Evolutionary conservation across 2,888 invertebrate genomes (phyloP).

Genomic region (Biston stratarius): DNA sequence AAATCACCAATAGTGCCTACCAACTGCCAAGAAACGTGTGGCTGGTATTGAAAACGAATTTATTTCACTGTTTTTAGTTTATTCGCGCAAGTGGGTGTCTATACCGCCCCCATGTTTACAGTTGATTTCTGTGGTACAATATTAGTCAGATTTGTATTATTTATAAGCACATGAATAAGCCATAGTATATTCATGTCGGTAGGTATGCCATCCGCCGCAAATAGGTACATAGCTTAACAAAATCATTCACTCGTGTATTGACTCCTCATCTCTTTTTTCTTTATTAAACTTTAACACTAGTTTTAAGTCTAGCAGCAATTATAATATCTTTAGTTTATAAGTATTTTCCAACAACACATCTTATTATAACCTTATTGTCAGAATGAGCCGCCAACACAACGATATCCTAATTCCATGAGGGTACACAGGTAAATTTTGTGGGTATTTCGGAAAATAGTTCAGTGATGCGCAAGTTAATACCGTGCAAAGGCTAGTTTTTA

Average conservation of each 20-base stretch:
- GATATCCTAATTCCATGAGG: neutral
- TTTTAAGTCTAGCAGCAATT: too few species aligned
- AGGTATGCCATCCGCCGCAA: too few species aligned
- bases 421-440: neutral
- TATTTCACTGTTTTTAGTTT: slow-evolving; percentile 21
- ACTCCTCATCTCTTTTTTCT: too few species aligned
- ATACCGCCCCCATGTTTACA: slow-evolving; percentile 27
- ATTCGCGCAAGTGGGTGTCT: slow-evolving; percentile 5
- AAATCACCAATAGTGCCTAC: neutral
- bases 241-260: too few species aligned
- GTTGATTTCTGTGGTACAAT: slow-evolving; percentile 29
- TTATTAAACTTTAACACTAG: too few species aligned
- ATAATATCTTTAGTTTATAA: too few species aligned
- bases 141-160: slow-evolving; percentile 35
- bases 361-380: too few species aligned
- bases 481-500: neutral
- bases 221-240: too few species aligned
- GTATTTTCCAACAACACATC: too few species aligned
- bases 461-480: neutral
- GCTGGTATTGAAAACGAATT: slow-evolving; percentile 5
- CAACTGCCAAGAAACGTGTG: slow-evolving; percentile 3
- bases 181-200: slow-evolving; percentile 7
- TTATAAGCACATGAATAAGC: slow-evolving; percentile 30
- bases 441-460: neutral
- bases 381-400: too few species aligned